phyloP scores from a whole-genome alignment of 2,888 invertebrate genomes.

The Plagiodera versicolora region DNA sequence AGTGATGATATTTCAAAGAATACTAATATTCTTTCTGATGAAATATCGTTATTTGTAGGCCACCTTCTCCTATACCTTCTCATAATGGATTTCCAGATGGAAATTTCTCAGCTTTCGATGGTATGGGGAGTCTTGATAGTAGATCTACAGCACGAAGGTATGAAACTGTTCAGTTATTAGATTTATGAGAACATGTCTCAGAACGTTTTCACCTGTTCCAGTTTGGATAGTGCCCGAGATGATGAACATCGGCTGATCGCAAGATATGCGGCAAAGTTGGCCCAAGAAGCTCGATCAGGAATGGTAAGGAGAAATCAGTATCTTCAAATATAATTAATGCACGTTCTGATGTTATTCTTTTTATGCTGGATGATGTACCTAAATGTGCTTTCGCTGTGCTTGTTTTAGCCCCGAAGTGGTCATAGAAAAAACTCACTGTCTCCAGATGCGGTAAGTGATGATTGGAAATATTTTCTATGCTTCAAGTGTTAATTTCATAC shows the following conservation, averaged over 20 bases:
- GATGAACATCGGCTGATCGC: conserved; percentile 97
- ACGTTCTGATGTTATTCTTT: conserved; percentile 29
- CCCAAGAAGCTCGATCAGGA: conserved; percentile 82
- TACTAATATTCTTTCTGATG: neutral
- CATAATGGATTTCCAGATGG: conserved; percentile 91
- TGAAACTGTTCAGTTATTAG: neutral
- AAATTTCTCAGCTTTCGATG: conserved; percentile 68
- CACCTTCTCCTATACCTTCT: conserved; percentile 89
- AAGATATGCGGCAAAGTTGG: conserved; percentile 92
- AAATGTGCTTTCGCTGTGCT: conserved; percentile 53
- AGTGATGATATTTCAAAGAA: conserved; percentile 51
- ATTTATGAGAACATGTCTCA: neutral
- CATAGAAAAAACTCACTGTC: conserved; percentile 63
- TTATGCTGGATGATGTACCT: conserved; percentile 40
- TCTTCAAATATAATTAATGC: conserved; percentile 18
- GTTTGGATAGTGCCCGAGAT: conserved; percentile 62
- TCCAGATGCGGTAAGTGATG: conserved; percentile 62
- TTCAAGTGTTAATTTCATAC: conserved; percentile 1
- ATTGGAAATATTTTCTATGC: conserved; percentile 26
- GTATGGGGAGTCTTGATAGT: conserved; percentile 73
- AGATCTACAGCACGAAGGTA: conserved; percentile 63
- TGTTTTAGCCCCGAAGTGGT: conserved; percentile 61
- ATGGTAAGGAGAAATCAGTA: conserved; percentile 54
- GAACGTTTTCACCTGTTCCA: conserved; percentile 34
- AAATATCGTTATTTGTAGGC: conserved; percentile 58